Evolutionary conservation across 2,113 vertebrate genomes (phyloP).

Genomic region (Chloebia gouldiae): DNA sequence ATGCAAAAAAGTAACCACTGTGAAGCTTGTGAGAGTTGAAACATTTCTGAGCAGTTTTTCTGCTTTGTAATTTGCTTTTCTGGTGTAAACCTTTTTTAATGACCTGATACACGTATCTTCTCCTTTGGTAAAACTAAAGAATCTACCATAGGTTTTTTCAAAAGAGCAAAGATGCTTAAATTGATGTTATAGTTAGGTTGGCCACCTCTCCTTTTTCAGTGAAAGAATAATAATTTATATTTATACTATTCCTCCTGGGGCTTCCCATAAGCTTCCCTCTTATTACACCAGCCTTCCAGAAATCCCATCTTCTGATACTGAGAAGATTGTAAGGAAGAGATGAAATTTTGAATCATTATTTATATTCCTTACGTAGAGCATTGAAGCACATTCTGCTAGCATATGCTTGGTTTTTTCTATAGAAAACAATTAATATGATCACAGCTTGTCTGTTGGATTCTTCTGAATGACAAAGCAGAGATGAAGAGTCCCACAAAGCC

Average conservation of each 20-base stretch:
- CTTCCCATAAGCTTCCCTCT: background rate
- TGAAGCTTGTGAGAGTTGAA: background rate
- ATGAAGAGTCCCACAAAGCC: background rate
- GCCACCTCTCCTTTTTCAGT: background rate
- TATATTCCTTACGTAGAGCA: background rate
- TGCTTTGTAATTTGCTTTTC: background rate
- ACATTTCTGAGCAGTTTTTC: background rate
- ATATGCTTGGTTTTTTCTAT: background rate
- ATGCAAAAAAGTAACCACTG: background rate
- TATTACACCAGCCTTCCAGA: background rate
- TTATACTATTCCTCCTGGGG: background rate
- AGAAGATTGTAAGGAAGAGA: background rate
- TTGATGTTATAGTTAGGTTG: background rate
- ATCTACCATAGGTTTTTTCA: background rate
- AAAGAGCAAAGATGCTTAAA: background rate
- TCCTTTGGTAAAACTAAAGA: background rate
- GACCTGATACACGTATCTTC: background rate
- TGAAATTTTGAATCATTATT: background rate
- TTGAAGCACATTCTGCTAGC: background rate
- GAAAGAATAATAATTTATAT: background rate
- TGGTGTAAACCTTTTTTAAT: background rate
- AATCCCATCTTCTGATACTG: background rate
- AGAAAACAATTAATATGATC: background rate
- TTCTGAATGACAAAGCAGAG: background rate
- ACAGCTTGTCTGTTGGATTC: background rate